Evolutionary conservation across 2,888 invertebrate genomes (phyloP), one percentile per base, ranked within the genome.

Genomic region (Eilema caniola): DNA sequence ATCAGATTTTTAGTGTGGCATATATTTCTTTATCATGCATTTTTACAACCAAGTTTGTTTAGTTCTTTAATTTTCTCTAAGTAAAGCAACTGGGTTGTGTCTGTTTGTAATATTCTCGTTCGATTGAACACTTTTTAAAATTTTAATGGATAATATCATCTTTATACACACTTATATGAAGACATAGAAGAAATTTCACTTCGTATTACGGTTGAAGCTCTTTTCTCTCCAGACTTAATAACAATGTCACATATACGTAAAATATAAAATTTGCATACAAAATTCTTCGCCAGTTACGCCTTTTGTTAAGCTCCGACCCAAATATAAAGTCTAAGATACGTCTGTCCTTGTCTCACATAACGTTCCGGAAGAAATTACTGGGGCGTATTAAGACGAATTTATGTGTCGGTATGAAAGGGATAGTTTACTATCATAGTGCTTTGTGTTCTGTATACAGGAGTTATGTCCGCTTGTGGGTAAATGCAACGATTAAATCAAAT

Each of bases 271-370:
- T 60, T 60, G 60, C 61, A 56, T 66, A 33, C 56, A 64, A 68
- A 73, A 70, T 59, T 59, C 64, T 70, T 63, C 24, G 66, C 53
- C 53, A 16, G 33, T 33, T 28, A 41, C 31, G 59, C 25, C 64
- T 67, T 62, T 57, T 65, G 67, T 59, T 68, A 68, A 65, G 57
- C 28, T 65, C 70, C 28, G 61, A 66, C 67, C 57, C 57, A 37
- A 61, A 67, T 70, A 69, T 60, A 62, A 66, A 66, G 28, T 53
- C 62, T 33, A 41, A 56, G 53, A 70, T 71, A 66, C 69, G 69
- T 67, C 28, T 25, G 66, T 28, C 41, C 56, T 62, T 62, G 33
- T 53, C 59, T 23, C 31, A 28, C n/a, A 37, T 53, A 25, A 63
- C 33, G 11, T 60, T 24, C 14, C 12, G 47, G 63, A 53, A 47